phyloP scores from a whole-genome alignment of 2,888 invertebrate species.

The Heteropelma amictum region DNA sequence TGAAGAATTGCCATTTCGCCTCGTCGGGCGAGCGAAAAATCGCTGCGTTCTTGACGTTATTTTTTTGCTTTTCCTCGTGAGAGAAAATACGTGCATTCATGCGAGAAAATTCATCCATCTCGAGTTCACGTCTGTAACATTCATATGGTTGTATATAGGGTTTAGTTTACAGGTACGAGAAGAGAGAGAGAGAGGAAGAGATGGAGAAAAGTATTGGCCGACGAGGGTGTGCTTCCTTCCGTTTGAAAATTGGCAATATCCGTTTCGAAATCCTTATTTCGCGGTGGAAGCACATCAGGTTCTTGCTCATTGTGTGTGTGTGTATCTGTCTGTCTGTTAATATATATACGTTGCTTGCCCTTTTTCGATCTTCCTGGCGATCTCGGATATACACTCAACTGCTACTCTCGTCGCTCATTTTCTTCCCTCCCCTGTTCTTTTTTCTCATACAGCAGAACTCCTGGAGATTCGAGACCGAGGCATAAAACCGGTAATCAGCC shows the following conservation, averaged over 20 bases:
- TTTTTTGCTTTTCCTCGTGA: no score
- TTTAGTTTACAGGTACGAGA: background rate
- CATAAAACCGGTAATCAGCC: constrained; percentile 20
- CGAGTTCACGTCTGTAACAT: no score
- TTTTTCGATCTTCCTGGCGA: constrained; percentile 27
- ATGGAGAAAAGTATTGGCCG: constrained; percentile 31
- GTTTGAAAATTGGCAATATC: constrained; percentile 71
- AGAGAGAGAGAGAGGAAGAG: constrained; percentile 2
- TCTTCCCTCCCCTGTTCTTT: background rate
- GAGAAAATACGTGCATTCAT: no score
- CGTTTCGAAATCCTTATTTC: constrained; percentile 67
- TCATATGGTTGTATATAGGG: no score
- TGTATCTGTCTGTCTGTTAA: background rate
- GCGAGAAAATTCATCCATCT: no score
- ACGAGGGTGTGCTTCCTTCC: constrained; percentile 65
- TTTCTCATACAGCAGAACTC: constrained; percentile 2
- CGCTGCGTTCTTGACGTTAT: no score
- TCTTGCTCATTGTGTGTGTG: constrained; percentile 1
- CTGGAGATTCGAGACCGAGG: constrained; percentile 48
- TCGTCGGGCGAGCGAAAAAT: no score
- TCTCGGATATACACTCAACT: constrained; percentile 26
- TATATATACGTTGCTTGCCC: background rate
- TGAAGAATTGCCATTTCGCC: no score
- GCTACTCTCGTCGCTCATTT: constrained; percentile 10
- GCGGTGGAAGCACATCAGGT: constrained; percentile 49